A percentile compares a stretch with the other conserved stretches of the same genome.
Evolutionary conservation across 37 sponge, comb jelly and placozoan genomes (phyloP).

Genomic region (Haliclona indistincta): DNA sequence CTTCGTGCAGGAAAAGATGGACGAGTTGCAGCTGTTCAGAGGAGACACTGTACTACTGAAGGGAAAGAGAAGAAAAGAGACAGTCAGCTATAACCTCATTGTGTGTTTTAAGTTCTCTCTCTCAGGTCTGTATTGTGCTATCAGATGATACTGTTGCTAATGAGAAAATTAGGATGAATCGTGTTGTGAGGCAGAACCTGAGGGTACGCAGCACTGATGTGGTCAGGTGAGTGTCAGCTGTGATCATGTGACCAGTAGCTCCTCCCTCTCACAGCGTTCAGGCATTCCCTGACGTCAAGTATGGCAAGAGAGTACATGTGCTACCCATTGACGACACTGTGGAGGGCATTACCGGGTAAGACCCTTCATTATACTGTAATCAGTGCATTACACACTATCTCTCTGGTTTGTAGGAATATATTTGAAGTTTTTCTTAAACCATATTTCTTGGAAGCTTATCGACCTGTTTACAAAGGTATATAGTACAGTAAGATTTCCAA

Average conservation of each 20-base stretch:
- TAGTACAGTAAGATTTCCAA: too few species aligned
- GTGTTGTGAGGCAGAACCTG: constrained; percentile 94
- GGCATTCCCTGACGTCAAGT: constrained; percentile 97
- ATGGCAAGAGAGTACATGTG: constrained; percentile 97
- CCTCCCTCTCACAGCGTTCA: constrained; percentile 62
- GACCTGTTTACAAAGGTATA: constrained; percentile 95
- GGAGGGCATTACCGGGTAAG: constrained; percentile 96
- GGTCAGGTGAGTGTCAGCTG: constrained; percentile 66
- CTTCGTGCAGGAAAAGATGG: constrained; percentile 91
- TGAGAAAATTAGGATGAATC: constrained; percentile 97
- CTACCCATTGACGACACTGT: constrained; percentile 98
- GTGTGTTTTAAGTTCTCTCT: background rate
- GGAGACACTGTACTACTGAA: constrained; percentile 98
- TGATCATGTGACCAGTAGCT: background rate
- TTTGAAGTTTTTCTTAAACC: constrained; percentile 99
- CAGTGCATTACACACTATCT: background rate
- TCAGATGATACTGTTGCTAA: constrained; percentile 89
- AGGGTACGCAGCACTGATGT: constrained; percentile 89
- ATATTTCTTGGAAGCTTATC: constrained; percentile 97
- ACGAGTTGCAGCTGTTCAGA: constrained; percentile 97
- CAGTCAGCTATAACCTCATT: constrained; percentile 48
- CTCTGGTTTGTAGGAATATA: constrained; percentile 66
- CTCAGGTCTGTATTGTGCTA: constrained; percentile 92
- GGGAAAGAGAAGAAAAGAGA: constrained; percentile 95
- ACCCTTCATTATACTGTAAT: background rate